Base-by-base conservation (phyloP, 2,888 invertebrate species). In the Teleogryllus oceanicus region DNA sequence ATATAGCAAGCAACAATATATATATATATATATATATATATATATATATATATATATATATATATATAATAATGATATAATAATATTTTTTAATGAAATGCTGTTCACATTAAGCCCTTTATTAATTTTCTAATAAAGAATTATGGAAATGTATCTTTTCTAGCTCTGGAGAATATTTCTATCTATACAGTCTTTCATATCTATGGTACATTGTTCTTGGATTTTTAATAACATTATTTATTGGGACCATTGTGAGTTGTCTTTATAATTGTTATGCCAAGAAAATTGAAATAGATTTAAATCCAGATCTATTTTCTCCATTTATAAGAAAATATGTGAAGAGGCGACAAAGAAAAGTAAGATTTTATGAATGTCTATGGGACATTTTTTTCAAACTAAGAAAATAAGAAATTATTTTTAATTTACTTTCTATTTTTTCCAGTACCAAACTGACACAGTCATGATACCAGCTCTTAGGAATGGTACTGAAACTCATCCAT, bases 271-370 rank as follows among this genome's bases (percentile, higher is more conserved):
- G 84, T 82, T 83, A 88, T 5, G 85, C 86, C 0, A 84, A 83
- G 83, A 78, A 84, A 37, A 84, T 86, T 1, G 84, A 85, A 12
- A 86, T 85, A 2, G 84, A 87, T 78, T 86, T 88, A 76, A 90
- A 92, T 85, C 89, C 90, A 1, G 89, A 89, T 85, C 87, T 92
- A 18, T 92, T 92, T 84, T 87, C 90, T 77, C 90, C 91, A 4
- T 87, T 89, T 2, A 81, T 92, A 50, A 89, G 91, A 0, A 87
- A 85, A 11, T 79, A 37, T 24, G n/a, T 82, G 10, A 76, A 49
- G 16, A 76, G 50, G 20, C 76, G 37, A 20, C 51, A 74, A 12
- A 62, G 62, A n/a, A 62, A 62, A n/a, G 62, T 62, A 62, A 62
- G 37, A 37, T 18, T n/a, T 62, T 62, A n/a, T 62, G 62, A 62